phyloP scores from a whole-genome alignment of 2,888 invertebrate species.

The Agriopis leucophaearia region DNA sequence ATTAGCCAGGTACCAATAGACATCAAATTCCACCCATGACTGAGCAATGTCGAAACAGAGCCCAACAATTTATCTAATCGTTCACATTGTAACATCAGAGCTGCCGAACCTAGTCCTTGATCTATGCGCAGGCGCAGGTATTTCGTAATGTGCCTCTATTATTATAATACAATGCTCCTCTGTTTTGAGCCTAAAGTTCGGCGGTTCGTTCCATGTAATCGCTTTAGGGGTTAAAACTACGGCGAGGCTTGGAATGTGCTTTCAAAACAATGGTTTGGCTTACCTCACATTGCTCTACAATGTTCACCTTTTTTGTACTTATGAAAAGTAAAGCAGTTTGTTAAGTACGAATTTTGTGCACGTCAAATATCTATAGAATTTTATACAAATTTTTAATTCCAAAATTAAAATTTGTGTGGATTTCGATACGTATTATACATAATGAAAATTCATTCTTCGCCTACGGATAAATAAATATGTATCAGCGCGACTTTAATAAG shows the following conservation, averaged over 20 bases:
- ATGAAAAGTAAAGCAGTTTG: too few species aligned
- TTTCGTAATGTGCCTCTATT: slow-evolving; percentile 69
- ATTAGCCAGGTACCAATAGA: slow-evolving; percentile 1
- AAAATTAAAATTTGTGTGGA: too few species aligned
- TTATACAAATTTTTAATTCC: too few species aligned
- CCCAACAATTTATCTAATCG: slow-evolving; percentile 66
- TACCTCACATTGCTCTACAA: background rate
- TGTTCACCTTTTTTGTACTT: too few species aligned
- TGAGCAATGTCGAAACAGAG: slow-evolving; percentile 45
- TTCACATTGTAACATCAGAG: slow-evolving; percentile 65
- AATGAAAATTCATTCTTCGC: too few species aligned
- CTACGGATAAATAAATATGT: too few species aligned
- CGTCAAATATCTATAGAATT: too few species aligned
- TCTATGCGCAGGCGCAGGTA: slow-evolving; percentile 71
- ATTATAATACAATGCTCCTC: slow-evolving; percentile 69
- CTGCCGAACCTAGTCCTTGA: slow-evolving; percentile 74
- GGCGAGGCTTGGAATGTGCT: slow-evolving; percentile 6
- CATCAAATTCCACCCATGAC: slow-evolving; percentile 38
- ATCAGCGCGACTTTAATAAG: too few species aligned
- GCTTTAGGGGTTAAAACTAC: slow-evolving; percentile 24
- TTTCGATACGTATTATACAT: too few species aligned
- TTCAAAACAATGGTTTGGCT: background rate
- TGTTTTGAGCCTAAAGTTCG: slow-evolving; percentile 64
- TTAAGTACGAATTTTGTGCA: too few species aligned
- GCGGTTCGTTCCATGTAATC: slow-evolving; percentile 57